These are phyloP conservation scores for Thomomys bottae DNA, from an alignment of 2,113 vertebrate genomes.

Conservation along the genomic window DNA sequence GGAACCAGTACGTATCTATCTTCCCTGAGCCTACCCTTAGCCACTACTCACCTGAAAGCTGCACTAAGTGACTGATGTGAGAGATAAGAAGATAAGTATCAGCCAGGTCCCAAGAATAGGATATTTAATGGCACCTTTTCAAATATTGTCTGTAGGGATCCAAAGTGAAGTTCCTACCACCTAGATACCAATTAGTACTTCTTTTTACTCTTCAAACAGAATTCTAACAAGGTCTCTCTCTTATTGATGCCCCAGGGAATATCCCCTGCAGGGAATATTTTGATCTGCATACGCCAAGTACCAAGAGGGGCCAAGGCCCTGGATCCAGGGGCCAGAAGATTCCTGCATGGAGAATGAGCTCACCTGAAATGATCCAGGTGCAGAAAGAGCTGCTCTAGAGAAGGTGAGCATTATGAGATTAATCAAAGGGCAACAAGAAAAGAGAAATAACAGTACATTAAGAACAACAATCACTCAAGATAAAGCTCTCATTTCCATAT, in stretches of 20 bases:
- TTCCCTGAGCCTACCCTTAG: not conserved
- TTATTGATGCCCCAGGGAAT: conserved; percentile 41
- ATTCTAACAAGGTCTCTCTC: conserved; percentile 57
- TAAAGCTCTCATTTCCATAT: too few species aligned
- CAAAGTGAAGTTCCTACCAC: conserved; percentile 35
- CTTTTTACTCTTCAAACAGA: conserved; percentile 51
- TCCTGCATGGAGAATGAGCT: not conserved
- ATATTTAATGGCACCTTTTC: conserved; percentile 8
- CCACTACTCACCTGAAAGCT: conserved; percentile 62
- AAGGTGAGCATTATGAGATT: too few species aligned
- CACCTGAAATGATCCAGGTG: not conserved
- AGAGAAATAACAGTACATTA: too few species aligned
- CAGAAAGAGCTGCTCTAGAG: not conserved
- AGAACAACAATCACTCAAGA: too few species aligned
- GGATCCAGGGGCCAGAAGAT: not conserved
- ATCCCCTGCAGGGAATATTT: conserved; percentile 62
- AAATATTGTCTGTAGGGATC: conserved; percentile 46
- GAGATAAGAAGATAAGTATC: conserved; percentile 26
- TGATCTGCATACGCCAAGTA: conserved; percentile 41
- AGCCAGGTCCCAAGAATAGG: not conserved
- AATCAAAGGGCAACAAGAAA: too few species aligned
- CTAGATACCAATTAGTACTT: conserved; percentile 67
- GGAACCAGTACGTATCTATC: not conserved
- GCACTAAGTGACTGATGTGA: not conserved
- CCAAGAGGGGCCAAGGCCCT: not conserved